phyloP scores from a whole-genome alignment of 2,113 vertebrate genomes.

The Syngnathoides biaculeatus region DNA sequence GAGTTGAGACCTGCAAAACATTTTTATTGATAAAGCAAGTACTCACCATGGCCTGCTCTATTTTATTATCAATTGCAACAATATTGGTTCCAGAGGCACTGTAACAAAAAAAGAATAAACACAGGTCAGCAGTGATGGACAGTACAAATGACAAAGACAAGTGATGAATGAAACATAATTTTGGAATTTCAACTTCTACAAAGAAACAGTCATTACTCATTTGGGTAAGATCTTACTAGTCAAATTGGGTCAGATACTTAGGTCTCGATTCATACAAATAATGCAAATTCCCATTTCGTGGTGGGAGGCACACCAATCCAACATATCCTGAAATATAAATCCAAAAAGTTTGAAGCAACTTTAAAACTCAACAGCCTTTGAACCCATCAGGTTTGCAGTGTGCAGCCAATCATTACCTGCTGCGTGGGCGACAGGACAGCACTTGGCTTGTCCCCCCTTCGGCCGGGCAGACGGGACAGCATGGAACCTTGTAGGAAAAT shows the following conservation, averaged over 20 bases:
- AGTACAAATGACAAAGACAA: background rate
- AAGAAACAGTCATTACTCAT: background rate
- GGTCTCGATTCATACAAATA: background rate
- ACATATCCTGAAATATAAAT: background rate
- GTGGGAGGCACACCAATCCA: background rate
- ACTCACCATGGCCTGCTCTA: constrained; percentile 99
- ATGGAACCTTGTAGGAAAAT: constrained; percentile 39
- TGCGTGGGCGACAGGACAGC: constrained; percentile 5
- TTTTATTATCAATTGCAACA: constrained; percentile 98
- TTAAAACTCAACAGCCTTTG: background rate
- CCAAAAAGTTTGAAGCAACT: background rate
- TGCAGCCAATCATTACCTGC: constrained; percentile 37
- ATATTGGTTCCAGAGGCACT: constrained; percentile 92
- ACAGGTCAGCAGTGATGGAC: background rate
- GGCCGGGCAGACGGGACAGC: constrained; percentile 17
- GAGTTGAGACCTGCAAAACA: no score
- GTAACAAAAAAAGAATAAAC: constrained; percentile 27
- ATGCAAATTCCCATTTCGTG: background rate
- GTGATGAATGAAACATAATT: background rate
- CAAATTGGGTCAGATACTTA: background rate
- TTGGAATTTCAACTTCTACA: background rate
- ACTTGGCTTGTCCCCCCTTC: background rate
- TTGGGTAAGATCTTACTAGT: background rate
- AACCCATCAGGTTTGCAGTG: background rate
- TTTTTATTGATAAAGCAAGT: background rate